Evolutionary conservation across 2,888 invertebrate genomes (phyloP), one percentile per base, ranked within the genome.

Genomic region (Sturmia bella): DNA sequence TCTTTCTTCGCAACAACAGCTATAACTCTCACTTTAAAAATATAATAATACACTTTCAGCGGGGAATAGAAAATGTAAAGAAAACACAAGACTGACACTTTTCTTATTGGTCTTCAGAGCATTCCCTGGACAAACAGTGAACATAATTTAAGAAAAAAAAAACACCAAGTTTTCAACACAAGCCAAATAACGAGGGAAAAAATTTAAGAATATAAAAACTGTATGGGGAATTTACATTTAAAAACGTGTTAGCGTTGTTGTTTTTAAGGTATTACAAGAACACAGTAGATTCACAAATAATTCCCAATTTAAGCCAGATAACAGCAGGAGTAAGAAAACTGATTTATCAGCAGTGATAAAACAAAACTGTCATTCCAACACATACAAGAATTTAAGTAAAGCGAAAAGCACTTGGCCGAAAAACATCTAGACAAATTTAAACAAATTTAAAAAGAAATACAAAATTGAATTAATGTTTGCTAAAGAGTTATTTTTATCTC

Each of bases 401-500:
- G 24, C 43, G 72, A 54, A 12, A 1, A 27, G 61, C 39, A 72
- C n/a, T 1, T 41, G 56, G 45, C 48, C 39, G 48, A 13, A 32
- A 4, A 48, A 41, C 1, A 11, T 12, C 11, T 43, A 43, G 13
- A 24, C 27, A 41, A 32, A 32, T 15, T 69, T 41, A 75, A 52
- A 21, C 24, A 56, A 66, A 39, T 57, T 56, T 56, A 61, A 39
- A 76, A 41, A 27, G 59, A 61, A 32, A 61, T 15, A 57, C 50
- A 13, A 56, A 82, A 82, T 82, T 70, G 57, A 82, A 78, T 82
- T 79, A 75, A 79, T 75, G 79, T 75, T 82, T 78, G 39, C 82
- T 78, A 78, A 82, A 78, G 74, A 69, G 78, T 75, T 75, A 75
- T 79, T 82, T 75, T 80, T 79, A 64, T 72, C 64, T 59, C 41